Conservation (phyloP, 2,797 vertebrate species). For the Gorsachius magnificus region DNA sequence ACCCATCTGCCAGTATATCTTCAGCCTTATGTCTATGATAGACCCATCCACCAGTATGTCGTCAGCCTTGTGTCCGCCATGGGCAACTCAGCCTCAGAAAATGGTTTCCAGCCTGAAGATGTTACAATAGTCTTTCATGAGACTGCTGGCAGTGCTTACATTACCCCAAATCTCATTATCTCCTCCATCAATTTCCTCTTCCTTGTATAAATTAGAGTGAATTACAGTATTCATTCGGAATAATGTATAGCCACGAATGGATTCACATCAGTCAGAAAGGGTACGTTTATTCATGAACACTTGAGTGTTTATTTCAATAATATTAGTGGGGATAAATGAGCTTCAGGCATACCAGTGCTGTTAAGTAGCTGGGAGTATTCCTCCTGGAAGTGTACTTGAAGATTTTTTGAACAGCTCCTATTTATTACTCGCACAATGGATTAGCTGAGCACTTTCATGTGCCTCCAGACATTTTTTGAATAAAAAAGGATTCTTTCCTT, state of each 20-base stretch:
- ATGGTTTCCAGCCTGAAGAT: background rate
- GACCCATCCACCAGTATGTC: background rate
- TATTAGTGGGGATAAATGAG: slow-evolving; percentile 53
- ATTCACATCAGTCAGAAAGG: slow-evolving; percentile 52
- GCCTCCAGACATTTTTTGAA: background rate
- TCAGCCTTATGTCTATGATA: background rate
- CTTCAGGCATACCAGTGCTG: slow-evolving; percentile 13
- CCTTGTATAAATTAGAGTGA: slow-evolving; percentile 61
- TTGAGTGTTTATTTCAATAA: slow-evolving; percentile 67
- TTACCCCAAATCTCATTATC: slow-evolving; percentile 41
- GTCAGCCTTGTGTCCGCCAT: background rate
- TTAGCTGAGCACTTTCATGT: slow-evolving; percentile 15
- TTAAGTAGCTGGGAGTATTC: slow-evolving; percentile 52
- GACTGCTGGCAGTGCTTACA: background rate
- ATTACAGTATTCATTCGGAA: slow-evolving; percentile 25
- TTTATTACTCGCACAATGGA: slow-evolving; percentile 28
- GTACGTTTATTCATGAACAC: slow-evolving; percentile 40
- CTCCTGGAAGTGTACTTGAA: slow-evolving; percentile 33
- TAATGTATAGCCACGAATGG: slow-evolving; percentile 38
- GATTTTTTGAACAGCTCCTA: slow-evolving; percentile 7
- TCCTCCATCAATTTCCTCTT: slow-evolving; percentile 36
- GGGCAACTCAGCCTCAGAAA: background rate
- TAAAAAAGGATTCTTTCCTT: background rate
- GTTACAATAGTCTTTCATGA: background rate
- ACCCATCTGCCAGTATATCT: background rate